Base-by-base conservation (phyloP, 2,888 invertebrate genomes). In the Pollenia labialis region DNA sequence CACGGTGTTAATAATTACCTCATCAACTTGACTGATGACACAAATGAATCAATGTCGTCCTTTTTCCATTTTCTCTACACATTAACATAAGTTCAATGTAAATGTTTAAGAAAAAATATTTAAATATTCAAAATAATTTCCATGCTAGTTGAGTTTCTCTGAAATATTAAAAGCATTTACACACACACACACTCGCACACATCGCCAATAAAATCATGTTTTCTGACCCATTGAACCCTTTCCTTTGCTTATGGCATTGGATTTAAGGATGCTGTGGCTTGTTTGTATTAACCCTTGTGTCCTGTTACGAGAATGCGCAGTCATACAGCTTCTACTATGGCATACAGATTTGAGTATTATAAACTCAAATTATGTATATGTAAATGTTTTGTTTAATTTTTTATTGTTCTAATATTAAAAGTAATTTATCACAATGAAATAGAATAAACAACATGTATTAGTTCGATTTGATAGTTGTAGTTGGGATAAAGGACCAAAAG, bases 11-110 rank as follows among this genome's bases (percentile, higher is more conserved):
- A 91, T 93, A 93, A 93, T 93, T 93, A 93, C 92, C 92, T 91
- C 92, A 93, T 93, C 93, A 93, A 93, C 91, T 92, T 93, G 93
- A 93, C 93, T 93, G 93, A 93, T 93, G 93, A 93, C 92, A 92
- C 91, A 92, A 91, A 92, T 92, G 91, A 91, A 92, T 92, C 92
- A 90, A 89, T 91, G 92, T 92, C 92, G 90, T 90, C 89, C 90
- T 90, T 90, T 88, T 81, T 75, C 84, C 14, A 88, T 90, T 42
- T 58, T 16, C 80, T 56, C 52, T 40, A 62, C 46, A 40, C 16
- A 69, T 6, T 44, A 42, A 66, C 91, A 91, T 92, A 91, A 90
- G 91, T 90, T 32, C 91, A 89, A 90, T 90, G 90, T 68, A 56
- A 76, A 84, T 72, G 23, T 62, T 79, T 50, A 16, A 50, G 9